Percentiles rank a stretch among this genome's conserved stretches.
Conservation (phyloP, 2,113 vertebrate genomes). For the Tapirus terrestris region DNA sequence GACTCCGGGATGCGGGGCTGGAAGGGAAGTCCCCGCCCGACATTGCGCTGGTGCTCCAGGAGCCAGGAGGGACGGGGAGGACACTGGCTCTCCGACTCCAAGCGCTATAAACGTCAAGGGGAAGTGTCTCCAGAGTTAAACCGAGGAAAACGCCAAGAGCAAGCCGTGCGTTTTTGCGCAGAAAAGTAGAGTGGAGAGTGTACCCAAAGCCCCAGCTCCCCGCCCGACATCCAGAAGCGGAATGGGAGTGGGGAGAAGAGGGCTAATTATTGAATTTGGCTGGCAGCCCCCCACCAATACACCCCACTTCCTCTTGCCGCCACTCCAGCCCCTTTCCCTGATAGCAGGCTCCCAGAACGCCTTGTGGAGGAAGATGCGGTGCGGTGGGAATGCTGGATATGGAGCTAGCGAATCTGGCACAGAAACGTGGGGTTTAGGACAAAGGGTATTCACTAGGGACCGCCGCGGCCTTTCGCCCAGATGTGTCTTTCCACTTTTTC, state of each 20-base stretch:
- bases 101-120: background rate
- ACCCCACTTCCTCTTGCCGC: background rate
- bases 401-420: background rate
- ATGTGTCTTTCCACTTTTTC: background rate
- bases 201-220: background rate
- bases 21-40: background rate
- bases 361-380: background rate
- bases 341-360: background rate
- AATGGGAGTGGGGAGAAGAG: background rate
- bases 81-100: background rate
- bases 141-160: background rate
- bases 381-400: background rate
- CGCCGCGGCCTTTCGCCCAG: background rate
- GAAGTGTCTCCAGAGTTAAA: background rate
- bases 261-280: background rate
- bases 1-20: background rate
- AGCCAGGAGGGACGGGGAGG: background rate
- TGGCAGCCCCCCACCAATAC: background rate
- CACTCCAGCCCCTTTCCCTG: background rate
- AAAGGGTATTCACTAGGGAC: background rate
- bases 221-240: background rate
- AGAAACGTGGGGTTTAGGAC: conserved; percentile 12
- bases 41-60: background rate
- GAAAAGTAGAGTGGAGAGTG: background rate
- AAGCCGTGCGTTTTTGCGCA: conserved; percentile 42